Evolutionary conservation across 2,888 invertebrate species (phyloP).

Genomic region (Melangyna quadrimaculata): DNA sequence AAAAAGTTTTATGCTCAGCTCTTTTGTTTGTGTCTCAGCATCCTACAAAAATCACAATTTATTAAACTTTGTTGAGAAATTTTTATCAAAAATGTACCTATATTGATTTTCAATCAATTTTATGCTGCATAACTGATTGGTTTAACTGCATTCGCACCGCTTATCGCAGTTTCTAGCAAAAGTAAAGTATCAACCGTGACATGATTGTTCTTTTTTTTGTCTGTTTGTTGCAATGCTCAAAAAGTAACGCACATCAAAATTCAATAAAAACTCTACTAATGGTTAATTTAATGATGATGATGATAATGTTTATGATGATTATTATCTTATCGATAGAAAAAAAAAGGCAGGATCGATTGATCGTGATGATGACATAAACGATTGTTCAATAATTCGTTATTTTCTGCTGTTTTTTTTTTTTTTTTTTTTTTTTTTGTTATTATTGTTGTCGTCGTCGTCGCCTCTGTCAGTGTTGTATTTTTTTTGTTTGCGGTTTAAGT

Average conservation of each 20-base stretch:
- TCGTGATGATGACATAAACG: slow-evolving; percentile 62
- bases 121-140: slow-evolving; percentile 26
- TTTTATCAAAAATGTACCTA: slow-evolving; percentile 22
- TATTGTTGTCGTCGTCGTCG: not conserved
- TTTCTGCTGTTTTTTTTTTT: not conserved
- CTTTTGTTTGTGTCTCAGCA: slow-evolving; percentile 2
- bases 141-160: slow-evolving; percentile 34
- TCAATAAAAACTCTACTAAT: not conserved
- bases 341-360: slow-evolving; percentile 29
- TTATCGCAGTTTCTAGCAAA: not conserved
- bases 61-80: slow-evolving; percentile 25
- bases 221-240: not conserved
- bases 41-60: slow-evolving; percentile 26
- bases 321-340: not conserved
- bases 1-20: not conserved
- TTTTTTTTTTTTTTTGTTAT: no score
- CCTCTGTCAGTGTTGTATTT: not conserved
- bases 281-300: slow-evolving; percentile 10
- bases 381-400: slow-evolving; percentile 55
- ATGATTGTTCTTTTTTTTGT: not conserved
- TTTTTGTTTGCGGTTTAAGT: slow-evolving; percentile 7
- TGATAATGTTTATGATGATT: not conserved
- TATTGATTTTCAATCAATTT: not conserved
- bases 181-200: not conserved
- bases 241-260: slow-evolving; percentile 17